Base-by-base conservation (phyloP, 2,113 vertebrate species). In the Nibea coibor region DNA sequence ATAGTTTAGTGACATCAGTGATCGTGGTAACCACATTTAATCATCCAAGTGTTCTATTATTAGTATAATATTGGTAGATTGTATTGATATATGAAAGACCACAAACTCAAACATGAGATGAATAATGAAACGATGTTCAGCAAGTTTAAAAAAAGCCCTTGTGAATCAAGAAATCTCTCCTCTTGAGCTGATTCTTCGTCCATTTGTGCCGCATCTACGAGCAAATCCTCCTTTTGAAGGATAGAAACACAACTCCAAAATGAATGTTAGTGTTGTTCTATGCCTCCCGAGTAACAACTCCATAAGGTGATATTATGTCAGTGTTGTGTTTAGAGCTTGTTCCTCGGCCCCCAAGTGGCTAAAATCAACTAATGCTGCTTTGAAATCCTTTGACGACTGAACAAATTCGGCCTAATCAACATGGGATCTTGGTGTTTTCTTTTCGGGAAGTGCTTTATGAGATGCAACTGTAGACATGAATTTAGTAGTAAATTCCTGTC, bases 401-500 rank as follows among this genome's bases (percentile, higher is more conserved):
- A 31, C 3, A 70, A 9, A 61, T 19, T 24, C 6, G 57, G 19
- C 0, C 12, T 4, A 12, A 10, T 59, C 53, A 19, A 5, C 69
- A 20, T 17, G 14, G 50, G n/a, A 75, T 70, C 35, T 78, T 5
- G 3, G 65, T 31, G 31, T 47, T 82, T 83, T 63, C 24, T 53
- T 73, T 83, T 69, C 8, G 12, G 82, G 69, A 85, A 87, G 57
- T 47, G n/a, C 20, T 51, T 54, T 24, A 31, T 35, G 48, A 48
- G 54, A 59, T 28, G 54, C 10, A n/a, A 45, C 79, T 45, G 56
- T n/a, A 51, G 42, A 42, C 43, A 7, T 72, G 19, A 42, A 70
- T 81, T 53, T 72, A 70, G 71, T 75, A 50, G 72, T 70, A 31
- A 53, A 70, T 89, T 88, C 83, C 83, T 82, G 88, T 85, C 47